Evolutionary conservation across 1,140 invertebrate genomes (phyloP).

Genomic region (Listronotus bonariensis): DNA sequence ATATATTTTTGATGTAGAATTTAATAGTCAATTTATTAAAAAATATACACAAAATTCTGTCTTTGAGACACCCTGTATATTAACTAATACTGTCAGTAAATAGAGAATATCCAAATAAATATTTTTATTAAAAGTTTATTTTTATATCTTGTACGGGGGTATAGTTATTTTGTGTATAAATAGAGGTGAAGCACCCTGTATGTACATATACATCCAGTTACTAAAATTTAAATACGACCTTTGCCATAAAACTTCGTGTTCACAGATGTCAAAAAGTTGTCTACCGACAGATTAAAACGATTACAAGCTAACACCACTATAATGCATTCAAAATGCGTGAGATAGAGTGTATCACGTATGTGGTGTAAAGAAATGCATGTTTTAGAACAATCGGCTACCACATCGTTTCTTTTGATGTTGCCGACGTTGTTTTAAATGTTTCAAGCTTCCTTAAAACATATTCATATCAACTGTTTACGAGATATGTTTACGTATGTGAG

Average conservation of each 20-base stretch:
- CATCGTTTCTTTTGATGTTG: slow-evolving; percentile 15
- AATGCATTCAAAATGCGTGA: slow-evolving; percentile 27
- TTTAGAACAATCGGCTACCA: slow-evolving; percentile 20
- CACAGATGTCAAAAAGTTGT: background rate
- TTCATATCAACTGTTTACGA: slow-evolving; percentile 19
- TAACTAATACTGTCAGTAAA: too few relatives aligned
- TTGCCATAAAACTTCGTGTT: background rate
- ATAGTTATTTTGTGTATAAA: too few relatives aligned
- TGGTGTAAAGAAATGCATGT: slow-evolving; percentile 34
- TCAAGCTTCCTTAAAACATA: slow-evolving; percentile 3
- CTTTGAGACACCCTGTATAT: too few relatives aligned
- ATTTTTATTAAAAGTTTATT: too few relatives aligned
- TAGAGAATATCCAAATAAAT: too few relatives aligned
- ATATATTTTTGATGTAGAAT: too few relatives aligned
- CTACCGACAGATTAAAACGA: slow-evolving; percentile 16
- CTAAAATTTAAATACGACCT: slow-evolving; percentile 18
- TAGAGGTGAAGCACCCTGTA: too few relatives aligned
- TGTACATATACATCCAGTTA: too few relatives aligned
- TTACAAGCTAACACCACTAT: slow-evolving; percentile 14
- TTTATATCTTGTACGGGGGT: too few relatives aligned
- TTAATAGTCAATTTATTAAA: too few relatives aligned
- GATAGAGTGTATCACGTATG: slow-evolving; percentile 26
- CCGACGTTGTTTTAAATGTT: slow-evolving; percentile 9
- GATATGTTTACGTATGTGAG: slow-evolving; percentile 26
- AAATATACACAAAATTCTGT: too few relatives aligned